Base-by-base conservation (phyloP, 1,140 invertebrate species). In the Listronotus oregonensis region DNA sequence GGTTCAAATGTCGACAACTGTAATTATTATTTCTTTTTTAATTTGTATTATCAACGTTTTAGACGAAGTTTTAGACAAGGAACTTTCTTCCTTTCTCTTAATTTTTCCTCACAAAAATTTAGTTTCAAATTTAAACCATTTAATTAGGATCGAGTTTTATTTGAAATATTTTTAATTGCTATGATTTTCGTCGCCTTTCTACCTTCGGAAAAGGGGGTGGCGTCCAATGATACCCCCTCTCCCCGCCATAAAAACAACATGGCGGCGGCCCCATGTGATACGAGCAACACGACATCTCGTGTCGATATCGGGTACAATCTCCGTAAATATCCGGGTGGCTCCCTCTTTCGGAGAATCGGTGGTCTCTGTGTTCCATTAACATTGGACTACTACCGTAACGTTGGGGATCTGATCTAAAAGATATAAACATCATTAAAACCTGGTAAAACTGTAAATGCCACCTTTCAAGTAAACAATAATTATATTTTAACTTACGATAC, bases 301-400 rank as follows among this genome's bases (percentile, higher is more conserved):
- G 71, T 21, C 73, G 68, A 60, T 55, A 77, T 51, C 73, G 67
- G 12, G 54, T 69, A 58, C 66, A 75, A 51, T 76, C 71, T 3
- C 70, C 64, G 50, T 76, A 78, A 39, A 78, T 71, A 68, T 80
- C 74, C 0, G 76, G 75, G 63, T 78, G 76, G 68, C 74, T 79
- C 8, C 79, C 78, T 46, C 70, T 61, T n/a, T 74, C 69, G 12
- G 47, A 54, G 40, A 61, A 67, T 37, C 70, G 46, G 40, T 63
- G 59, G 32, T 70, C 64, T 27, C 61, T 63, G 42, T 77, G 67
- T 46, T 75, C 77, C 68, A 78, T 73, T 47, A 81, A 52, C 75
- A 79, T 75, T 3, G 77, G 77, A 58, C 74, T 79, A 57, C 78
- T 80, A 7, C 80, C 80, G 52, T 81, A 81, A 18, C 78, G 67